A percentile compares a stretch with the other conserved stretches of the same genome.
phyloP scores from a whole-genome alignment of 2,797 vertebrate genomes.

The Remorina albescens region DNA sequence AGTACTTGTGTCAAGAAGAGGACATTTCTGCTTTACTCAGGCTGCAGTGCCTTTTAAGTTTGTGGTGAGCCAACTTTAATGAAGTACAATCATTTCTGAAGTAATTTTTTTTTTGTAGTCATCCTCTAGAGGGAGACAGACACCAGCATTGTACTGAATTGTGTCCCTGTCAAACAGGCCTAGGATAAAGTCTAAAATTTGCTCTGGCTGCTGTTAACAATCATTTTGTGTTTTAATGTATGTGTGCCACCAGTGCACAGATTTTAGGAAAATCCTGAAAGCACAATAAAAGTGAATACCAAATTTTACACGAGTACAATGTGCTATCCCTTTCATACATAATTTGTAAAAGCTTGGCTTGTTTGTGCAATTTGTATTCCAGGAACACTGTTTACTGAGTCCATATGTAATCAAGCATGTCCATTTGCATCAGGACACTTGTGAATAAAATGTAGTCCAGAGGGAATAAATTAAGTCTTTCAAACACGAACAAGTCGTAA shows the following conservation, averaged over 20 bases:
- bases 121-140: slow-evolving; percentile 64
- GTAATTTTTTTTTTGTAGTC: slow-evolving; percentile 46
- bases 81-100: slow-evolving; percentile 82
- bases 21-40: slow-evolving; percentile 54
- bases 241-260: slow-evolving; percentile 56
- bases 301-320: slow-evolving; percentile 50
- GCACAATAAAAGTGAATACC: slow-evolving; percentile 74
- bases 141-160: slow-evolving; percentile 63
- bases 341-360: no score
- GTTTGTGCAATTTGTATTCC: not conserved
- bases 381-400: not conserved
- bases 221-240: slow-evolving; percentile 67
- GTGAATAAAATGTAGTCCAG: not conserved
- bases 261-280: slow-evolving; percentile 59
- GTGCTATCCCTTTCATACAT: slow-evolving; percentile 18
- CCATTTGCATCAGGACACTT: no score
- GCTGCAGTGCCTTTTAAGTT: slow-evolving; percentile 71
- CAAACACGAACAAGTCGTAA: not conserved
- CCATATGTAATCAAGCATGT: not conserved
- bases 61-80: slow-evolving; percentile 67
- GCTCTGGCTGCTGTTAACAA: slow-evolving; percentile 65
- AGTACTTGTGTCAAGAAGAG: slow-evolving; percentile 9
- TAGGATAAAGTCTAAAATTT: slow-evolving; percentile 24
- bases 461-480: not conserved
- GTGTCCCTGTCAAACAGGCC: slow-evolving; percentile 37